Conservation (phyloP, 2,113 vertebrate genomes). For the Synodontis membranacea region DNA sequence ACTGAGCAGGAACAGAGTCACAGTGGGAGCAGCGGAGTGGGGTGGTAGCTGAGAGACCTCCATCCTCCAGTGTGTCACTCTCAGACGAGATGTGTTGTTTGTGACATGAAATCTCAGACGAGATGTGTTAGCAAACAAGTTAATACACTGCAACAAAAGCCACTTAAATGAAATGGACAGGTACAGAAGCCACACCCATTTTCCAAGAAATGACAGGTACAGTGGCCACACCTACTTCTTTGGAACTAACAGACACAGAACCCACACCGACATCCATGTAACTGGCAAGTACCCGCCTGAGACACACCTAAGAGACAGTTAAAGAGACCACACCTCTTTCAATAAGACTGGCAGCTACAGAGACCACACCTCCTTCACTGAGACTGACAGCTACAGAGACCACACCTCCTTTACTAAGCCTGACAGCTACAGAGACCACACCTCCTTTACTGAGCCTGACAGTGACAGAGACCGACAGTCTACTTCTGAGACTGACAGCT, state of each 20-base stretch:
- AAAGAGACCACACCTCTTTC: background rate
- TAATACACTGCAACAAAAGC: background rate
- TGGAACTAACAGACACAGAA: background rate
- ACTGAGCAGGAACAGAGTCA: conserved; percentile 29
- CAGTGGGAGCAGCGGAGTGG: conserved; percentile 13
- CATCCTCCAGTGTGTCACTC: background rate
- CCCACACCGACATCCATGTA: background rate
- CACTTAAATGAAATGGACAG: background rate
- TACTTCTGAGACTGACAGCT: background rate
- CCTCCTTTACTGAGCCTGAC: background rate
- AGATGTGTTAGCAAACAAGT: background rate
- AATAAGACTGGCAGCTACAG: background rate
- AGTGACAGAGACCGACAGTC: background rate
- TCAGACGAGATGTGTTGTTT: background rate
- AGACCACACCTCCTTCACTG: background rate
- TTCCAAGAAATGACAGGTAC: background rate
- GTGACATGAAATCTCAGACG: background rate
- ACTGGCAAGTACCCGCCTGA: background rate
- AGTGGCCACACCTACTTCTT: background rate
- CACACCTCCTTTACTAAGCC: background rate
- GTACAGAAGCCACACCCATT: background rate
- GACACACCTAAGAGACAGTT: background rate
- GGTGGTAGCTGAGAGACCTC: conserved; percentile 12
- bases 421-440: background rate
- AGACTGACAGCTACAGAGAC: background rate